These are phyloP conservation scores for Drosophila sordidapex DNA, from an alignment of 2,888 invertebrate species.

Conservation along the genomic window DNA sequence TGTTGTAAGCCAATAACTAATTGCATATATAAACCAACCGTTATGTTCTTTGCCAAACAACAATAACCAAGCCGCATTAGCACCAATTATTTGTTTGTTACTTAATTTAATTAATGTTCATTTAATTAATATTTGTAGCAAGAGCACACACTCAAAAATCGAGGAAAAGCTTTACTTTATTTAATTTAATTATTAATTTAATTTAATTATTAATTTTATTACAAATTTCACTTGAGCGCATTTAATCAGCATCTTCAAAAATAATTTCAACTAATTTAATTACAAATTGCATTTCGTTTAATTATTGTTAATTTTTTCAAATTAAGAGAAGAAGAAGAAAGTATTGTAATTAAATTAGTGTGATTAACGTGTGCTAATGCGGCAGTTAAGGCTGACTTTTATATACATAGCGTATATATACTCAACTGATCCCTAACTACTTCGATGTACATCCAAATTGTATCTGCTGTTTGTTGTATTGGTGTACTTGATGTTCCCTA, in stretches of 20 bases:
- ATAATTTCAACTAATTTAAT: not conserved
- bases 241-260: not conserved
- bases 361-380: not conserved
- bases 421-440: not conserved
- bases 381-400: not conserved
- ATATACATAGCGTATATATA: not conserved
- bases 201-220: not conserved
- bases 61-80: not conserved
- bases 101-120: not conserved
- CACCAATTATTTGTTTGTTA: not conserved
- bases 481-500: not conserved
- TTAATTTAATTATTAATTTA: not conserved
- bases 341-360: not conserved
- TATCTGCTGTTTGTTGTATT: not conserved
- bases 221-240: not conserved
- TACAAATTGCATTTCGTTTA: not conserved
- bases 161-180: not conserved
- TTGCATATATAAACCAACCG: not conserved
- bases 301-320: not conserved
- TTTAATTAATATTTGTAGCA: not conserved
- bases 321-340: not conserved
- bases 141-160: not conserved
- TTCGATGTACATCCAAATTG: slow-evolving; percentile 8
- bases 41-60: not conserved
- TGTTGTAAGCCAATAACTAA: not conserved